These are phyloP conservation scores for Neosalanx taihuensis DNA, from an alignment of 2,797 vertebrate species.

Conservation along the genomic window DNA sequence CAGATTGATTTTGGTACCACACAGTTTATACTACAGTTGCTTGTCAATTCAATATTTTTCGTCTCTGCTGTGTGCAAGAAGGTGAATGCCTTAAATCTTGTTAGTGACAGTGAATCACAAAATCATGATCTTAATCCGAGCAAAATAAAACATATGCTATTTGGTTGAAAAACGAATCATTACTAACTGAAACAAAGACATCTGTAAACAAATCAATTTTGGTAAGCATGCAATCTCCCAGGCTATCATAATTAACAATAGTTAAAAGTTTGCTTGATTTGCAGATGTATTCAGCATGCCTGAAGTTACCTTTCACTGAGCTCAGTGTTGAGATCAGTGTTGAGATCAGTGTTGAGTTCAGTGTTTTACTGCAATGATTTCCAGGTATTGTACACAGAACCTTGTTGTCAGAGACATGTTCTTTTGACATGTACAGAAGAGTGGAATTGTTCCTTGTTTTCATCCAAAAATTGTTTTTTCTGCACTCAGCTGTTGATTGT, in stretches of 20 bases:
- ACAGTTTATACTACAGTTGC: rapidly evolving
- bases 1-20: rapidly evolving
- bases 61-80: background rate
- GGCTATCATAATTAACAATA: no score
- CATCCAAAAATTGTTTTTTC: rapidly evolving
- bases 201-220: no score
- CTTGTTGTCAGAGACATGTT: rapidly evolving
- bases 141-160: no score
- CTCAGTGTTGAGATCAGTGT: background rate
- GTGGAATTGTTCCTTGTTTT: rapidly evolving
- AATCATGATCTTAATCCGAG: no score
- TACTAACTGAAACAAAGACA: no score
- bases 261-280: no score
- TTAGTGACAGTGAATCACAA: background rate
- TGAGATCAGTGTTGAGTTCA: background rate
- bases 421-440: background rate
- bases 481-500: rapidly evolving
- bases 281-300: no score
- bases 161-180: no score
- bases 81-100: background rate
- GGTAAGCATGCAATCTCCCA: no score
- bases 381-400: background rate
- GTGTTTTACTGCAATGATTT: rapidly evolving
- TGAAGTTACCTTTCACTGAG: no score
- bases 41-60: conserved; percentile 15